Evolutionary conservation across 2,113 vertebrate genomes (phyloP), one percentile per base, ranked within the genome.

Genomic region (Brachyhypopomus gauderio): DNA sequence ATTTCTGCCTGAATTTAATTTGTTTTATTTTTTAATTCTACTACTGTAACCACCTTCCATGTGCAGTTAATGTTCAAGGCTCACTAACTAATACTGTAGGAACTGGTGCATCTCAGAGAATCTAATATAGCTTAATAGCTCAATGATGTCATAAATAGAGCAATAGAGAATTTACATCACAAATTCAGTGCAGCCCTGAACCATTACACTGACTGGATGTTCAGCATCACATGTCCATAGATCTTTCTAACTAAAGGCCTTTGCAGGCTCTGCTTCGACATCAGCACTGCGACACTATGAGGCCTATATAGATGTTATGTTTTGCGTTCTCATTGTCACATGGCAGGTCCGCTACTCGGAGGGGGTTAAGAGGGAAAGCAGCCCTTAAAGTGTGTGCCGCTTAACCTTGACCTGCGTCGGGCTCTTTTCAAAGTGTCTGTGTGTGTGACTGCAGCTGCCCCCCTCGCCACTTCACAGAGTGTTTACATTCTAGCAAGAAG

Each of bases 401-500:
- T 94, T 94, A 92, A 94, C 93, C 93, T 93, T 93, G 91, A 94
- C 93, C 92, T 84, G 34, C 23, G 45, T 38, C 59, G 38, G 75
- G 83, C 72, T 76, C 71, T 77, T 86, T 69, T 84, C 84, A 86
- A 85, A 82, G 87, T 86, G 87, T 84, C 66, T 89, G 87, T 91
- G 90, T 88, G 86, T 88, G 86, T 86, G 81, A 85, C 89, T 88
- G 88, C 90, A 90, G 91, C 90, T 92, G 92, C 90, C 89, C 88
- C 63, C 85, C 87, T 90, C 85, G 72, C 88, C 91, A 92, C 92
- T 91, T 94, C 92, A 92, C 85, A 93, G 90, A 88, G 85, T 94
- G 93, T 94, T 94, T 94, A 94, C 90, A 92, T 93, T 94, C 89
- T 88, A 85, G 88, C 55, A 86, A 91, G 90, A 91, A 90, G 92